phyloP scores from a whole-genome alignment of 1,140 invertebrate species.

The Orussus abietinus region DNA sequence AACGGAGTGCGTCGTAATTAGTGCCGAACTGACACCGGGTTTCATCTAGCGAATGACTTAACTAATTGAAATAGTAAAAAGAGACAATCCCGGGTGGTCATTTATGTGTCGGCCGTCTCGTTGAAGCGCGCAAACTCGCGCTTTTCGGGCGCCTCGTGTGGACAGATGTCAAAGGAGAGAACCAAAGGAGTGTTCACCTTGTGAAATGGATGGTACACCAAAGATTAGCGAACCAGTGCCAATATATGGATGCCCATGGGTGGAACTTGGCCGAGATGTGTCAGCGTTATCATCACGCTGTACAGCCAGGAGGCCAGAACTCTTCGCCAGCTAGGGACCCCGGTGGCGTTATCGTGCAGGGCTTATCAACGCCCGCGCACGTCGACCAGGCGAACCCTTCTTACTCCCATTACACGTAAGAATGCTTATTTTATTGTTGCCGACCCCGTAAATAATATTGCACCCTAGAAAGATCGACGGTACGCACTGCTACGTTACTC shows the following conservation, averaged over 20 bases:
- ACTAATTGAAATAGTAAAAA: too few relatives aligned
- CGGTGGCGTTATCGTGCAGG: slow-evolving; percentile 39
- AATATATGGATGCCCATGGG: slow-evolving; percentile 56
- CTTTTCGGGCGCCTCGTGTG: too few relatives aligned
- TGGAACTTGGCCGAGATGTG: slow-evolving; percentile 56
- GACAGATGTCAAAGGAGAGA: slow-evolving; percentile 24
- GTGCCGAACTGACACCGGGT: too few relatives aligned
- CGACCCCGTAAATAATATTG: too few relatives aligned
- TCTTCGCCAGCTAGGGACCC: slow-evolving; percentile 47
- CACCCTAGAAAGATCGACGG: too few relatives aligned
- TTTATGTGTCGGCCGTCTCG: too few relatives aligned
- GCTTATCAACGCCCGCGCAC: slow-evolving; percentile 40
- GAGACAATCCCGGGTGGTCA: too few relatives aligned
- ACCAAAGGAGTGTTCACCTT: slow-evolving; percentile 30
- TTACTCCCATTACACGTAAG: slow-evolving; percentile 53
- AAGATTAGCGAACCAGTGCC: slow-evolving; percentile 41
- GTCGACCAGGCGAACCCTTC: slow-evolving; percentile 46
- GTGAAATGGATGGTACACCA: slow-evolving; percentile 52
- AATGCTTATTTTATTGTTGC: slow-evolving; percentile 5
- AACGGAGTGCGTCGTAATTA: too few relatives aligned
- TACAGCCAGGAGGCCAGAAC: slow-evolving; percentile 39
- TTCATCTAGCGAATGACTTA: too few relatives aligned
- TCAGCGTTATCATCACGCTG: slow-evolving; percentile 53
- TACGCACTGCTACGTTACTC: too few relatives aligned
- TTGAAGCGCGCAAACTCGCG: too few relatives aligned